phyloP scores from a whole-genome alignment of 2,113 vertebrate genomes.

The Scolopax mira region DNA sequence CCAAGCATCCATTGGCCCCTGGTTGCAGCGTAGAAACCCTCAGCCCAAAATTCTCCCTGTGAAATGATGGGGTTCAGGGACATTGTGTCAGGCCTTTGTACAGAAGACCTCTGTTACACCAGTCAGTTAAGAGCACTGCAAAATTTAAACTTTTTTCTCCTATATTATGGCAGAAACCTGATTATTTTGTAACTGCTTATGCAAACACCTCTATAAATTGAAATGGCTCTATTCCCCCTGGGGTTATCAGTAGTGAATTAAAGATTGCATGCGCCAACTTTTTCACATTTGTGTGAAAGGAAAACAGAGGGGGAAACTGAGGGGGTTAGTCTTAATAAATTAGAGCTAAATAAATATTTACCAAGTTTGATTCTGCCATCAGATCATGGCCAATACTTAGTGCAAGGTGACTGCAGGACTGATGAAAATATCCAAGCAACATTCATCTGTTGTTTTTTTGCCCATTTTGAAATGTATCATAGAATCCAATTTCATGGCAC shows the following conservation, averaged over 20 bases:
- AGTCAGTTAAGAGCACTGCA: background rate
- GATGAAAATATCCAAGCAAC: background rate
- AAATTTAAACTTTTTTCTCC: background rate
- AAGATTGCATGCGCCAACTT: background rate
- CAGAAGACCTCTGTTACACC: background rate
- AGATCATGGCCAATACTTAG: constrained; percentile 4
- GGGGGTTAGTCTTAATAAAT: constrained; percentile 41
- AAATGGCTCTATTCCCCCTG: background rate
- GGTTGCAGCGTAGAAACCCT: background rate
- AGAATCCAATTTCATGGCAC: background rate
- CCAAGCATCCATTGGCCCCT: constrained; percentile 11
- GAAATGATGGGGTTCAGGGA: background rate
- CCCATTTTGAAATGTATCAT: background rate
- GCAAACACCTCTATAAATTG: background rate
- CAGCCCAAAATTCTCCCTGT: background rate
- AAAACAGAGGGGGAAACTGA: constrained; percentile 1
- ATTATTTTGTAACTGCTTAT: background rate
- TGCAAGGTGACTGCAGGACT: constrained; percentile 38
- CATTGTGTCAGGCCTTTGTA: background rate
- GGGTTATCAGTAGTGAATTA: background rate
- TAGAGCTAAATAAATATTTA: constrained; percentile 60
- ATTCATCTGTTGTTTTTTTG: background rate
- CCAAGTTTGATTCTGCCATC: background rate
- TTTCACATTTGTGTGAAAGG: constrained; percentile 1
- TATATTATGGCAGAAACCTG: background rate